Conservation (phyloP, 2,888 invertebrate genomes). For the Chaetogeoica ovagalla region DNA sequence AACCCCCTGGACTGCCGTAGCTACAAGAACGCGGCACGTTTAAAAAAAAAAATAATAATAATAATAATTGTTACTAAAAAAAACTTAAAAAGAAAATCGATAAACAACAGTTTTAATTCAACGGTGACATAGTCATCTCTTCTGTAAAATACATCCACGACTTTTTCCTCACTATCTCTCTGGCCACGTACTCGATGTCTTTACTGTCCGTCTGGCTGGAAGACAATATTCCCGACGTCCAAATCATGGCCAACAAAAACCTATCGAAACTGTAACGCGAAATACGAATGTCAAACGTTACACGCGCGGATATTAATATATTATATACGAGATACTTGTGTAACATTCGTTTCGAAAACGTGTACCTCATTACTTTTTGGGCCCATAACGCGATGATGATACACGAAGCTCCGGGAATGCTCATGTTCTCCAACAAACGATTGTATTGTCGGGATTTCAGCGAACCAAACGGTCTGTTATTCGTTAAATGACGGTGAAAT, state of each 20-base stretch:
- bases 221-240: constrained; percentile 35
- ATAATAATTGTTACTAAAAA: too few relatives aligned
- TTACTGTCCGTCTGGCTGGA: constrained; percentile 18
- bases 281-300: background rate
- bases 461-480: background rate
- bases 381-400: constrained; percentile 36
- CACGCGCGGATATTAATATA: too few relatives aligned
- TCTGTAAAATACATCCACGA: constrained; percentile 32
- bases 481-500: constrained; percentile 3
- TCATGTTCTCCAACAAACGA: constrained; percentile 20
- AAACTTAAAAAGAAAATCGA: too few relatives aligned
- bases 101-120: constrained; percentile 11
- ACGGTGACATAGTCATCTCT: constrained; percentile 15
- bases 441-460: constrained; percentile 29
- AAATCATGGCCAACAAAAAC: constrained; percentile 38
- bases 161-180: constrained; percentile 16
- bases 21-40: too few relatives aligned
- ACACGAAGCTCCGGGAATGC: constrained; percentile 37
- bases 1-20: too few relatives aligned
- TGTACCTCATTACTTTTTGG: constrained; percentile 44
- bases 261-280: constrained; percentile 37
- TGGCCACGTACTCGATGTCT: constrained; percentile 32
- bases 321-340: too few relatives aligned
- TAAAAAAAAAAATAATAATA: too few relatives aligned
- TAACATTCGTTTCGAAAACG: background rate